Evolutionary conservation across 2,888 invertebrate species (phyloP).

Genomic region (Andricus curvator): DNA sequence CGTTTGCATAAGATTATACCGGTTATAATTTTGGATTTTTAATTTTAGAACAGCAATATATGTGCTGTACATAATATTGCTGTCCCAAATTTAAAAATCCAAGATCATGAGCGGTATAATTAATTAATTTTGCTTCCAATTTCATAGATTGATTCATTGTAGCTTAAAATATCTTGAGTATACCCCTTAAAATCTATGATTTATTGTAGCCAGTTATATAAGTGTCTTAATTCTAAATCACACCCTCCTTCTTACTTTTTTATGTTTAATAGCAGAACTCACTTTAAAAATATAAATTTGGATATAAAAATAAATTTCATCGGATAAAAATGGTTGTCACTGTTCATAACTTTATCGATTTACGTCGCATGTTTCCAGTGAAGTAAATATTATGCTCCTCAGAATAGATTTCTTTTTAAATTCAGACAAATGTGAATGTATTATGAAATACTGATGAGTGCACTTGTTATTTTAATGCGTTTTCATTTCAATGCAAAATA

Average conservation of each 20-base stretch:
- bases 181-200: neutral
- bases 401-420: constrained; percentile 11
- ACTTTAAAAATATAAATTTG: neutral
- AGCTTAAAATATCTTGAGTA: neutral
- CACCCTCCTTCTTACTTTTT: neutral
- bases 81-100: too few species aligned
- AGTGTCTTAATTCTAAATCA: neutral
- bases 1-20: too few species aligned
- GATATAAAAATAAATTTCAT: neutral
- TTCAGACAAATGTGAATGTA: neutral
- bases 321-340: neutral
- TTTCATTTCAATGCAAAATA: neutral
- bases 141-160: neutral
- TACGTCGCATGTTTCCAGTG: neutral
- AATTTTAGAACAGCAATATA: too few species aligned
- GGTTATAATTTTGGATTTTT: too few species aligned
- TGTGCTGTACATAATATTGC: too few species aligned
- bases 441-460: neutral
- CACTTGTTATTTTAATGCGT: neutral
- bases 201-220: neutral
- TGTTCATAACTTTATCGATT: constrained; percentile 3
- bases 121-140: too few species aligned
- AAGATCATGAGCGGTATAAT: too few species aligned
- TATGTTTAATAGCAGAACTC: too few species aligned
- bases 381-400: constrained; percentile 2